A percentile compares a stretch with the other conserved stretches of the same genome.
These are phyloP conservation scores for Lepidocolaptes lacrymiger DNA, from an alignment of 2,797 vertebrate genomes.

Conservation along the genomic window DNA sequence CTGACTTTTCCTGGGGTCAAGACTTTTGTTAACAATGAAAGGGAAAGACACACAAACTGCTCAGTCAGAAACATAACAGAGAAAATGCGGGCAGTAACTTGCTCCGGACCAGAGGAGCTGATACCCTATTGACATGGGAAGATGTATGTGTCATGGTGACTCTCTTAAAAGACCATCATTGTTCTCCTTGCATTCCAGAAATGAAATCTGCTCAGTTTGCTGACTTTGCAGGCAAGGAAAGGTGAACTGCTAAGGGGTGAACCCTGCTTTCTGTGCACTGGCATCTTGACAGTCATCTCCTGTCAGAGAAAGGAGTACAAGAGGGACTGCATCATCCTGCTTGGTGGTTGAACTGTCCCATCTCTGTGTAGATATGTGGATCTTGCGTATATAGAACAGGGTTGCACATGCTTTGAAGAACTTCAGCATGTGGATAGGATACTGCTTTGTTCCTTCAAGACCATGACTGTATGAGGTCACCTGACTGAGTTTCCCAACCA, in stretches of 20 bases:
- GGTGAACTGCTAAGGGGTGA: neutral
- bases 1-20: neutral
- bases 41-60: neutral
- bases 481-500: neutral
- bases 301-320: neutral
- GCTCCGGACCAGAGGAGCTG: neutral
- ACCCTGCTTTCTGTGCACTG: neutral
- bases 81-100: neutral
- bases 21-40: neutral
- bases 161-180: neutral
- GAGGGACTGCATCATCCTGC: accelerated
- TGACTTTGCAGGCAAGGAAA: neutral
- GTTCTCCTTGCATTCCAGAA: neutral
- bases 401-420: neutral
- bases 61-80: neutral
- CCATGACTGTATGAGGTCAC: neutral
- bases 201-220: neutral
- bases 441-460: neutral
- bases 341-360: accelerated
- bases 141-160: neutral
- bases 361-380: neutral
- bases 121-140: neutral
- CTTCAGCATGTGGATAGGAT: neutral
- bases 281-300: neutral
- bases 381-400: neutral